Evolutionary conservation across 2,888 invertebrate species (phyloP).

Genomic region (Chaetogeoica ovagalla): DNA sequence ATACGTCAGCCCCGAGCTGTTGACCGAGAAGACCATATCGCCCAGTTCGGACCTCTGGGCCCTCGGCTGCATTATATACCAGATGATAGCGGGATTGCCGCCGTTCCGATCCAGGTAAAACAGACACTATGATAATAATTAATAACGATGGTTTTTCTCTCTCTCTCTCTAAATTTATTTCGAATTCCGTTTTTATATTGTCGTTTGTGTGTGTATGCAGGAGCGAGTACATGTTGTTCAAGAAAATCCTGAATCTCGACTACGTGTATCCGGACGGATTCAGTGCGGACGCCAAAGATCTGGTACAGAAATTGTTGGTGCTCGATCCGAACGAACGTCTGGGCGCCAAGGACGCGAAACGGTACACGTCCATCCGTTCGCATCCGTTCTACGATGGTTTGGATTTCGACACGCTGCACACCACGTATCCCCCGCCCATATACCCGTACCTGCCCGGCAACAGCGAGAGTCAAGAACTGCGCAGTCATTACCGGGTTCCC

Average conservation of each 20-base stretch:
- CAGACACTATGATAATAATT: too few species aligned
- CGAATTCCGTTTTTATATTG: background rate
- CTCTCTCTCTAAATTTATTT: too few species aligned
- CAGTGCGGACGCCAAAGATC: slow-evolving; percentile 79
- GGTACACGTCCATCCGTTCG: slow-evolving; percentile 79
- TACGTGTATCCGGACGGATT: slow-evolving; percentile 94
- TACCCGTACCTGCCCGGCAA: slow-evolving; percentile 79
- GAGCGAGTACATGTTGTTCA: slow-evolving; percentile 94
- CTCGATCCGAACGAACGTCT: slow-evolving; percentile 78
- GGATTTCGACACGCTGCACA: slow-evolving; percentile 78
- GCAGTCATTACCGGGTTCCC: slow-evolving; percentile 71
- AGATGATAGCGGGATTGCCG: slow-evolving; percentile 91
- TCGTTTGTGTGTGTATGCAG: slow-evolving; percentile 59
- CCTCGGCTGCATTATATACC: slow-evolving; percentile 92
- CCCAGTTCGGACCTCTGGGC: slow-evolving; percentile 93
- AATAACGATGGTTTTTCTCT: too few species aligned
- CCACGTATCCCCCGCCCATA: slow-evolving; percentile 79
- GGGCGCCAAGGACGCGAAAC: slow-evolving; percentile 75
- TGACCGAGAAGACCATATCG: slow-evolving; percentile 74
- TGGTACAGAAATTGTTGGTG: slow-evolving; percentile 82
- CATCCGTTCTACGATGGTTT: slow-evolving; percentile 86
- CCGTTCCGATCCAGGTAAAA: slow-evolving; percentile 78
- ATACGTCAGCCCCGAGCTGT: slow-evolving; percentile 95
- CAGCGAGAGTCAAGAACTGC: slow-evolving; percentile 66
- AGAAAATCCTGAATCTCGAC: slow-evolving; percentile 87